Evolutionary conservation across 1,140 invertebrate genomes (phyloP).

Genomic region (Condylostylus longicornis): DNA sequence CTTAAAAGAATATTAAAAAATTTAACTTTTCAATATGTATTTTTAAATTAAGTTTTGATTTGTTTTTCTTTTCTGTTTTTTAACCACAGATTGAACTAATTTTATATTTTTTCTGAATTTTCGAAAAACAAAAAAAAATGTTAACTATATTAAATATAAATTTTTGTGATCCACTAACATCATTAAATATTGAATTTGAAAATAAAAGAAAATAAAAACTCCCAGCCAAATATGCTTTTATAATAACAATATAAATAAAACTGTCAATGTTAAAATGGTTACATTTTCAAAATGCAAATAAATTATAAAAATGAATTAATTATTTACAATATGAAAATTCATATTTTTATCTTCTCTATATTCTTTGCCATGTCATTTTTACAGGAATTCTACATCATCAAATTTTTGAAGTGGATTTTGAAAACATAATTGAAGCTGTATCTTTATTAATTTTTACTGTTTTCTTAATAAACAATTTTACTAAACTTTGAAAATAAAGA

Average conservation of each 20-base stretch:
- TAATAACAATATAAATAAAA: conserved; percentile 7
- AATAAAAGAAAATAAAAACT: neutral
- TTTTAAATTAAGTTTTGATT: no score
- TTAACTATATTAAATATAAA: no score
- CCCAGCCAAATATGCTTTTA: neutral
- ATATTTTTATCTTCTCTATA: neutral
- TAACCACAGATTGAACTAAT: no score
- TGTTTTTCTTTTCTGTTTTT: no score
- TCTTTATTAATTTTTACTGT: no score
- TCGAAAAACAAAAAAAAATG: no score
- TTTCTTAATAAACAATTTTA: no score
- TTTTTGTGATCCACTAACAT: no score
- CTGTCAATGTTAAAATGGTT: neutral
- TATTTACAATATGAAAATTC: conserved; percentile 5
- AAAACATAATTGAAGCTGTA: conserved; percentile 28
- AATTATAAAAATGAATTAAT: conserved; percentile 9
- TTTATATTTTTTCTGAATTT: no score
- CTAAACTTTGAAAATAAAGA: no score
- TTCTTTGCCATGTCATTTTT: conserved; percentile 14
- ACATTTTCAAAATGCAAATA: neutral
- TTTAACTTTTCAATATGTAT: no score
- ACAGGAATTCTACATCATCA: conserved; percentile 31
- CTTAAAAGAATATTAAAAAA: no score
- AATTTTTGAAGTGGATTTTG: conserved; percentile 32
- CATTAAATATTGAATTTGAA: neutral